Base-by-base conservation (phyloP, 2,888 invertebrate species). In the Pollenia amentaria region DNA sequence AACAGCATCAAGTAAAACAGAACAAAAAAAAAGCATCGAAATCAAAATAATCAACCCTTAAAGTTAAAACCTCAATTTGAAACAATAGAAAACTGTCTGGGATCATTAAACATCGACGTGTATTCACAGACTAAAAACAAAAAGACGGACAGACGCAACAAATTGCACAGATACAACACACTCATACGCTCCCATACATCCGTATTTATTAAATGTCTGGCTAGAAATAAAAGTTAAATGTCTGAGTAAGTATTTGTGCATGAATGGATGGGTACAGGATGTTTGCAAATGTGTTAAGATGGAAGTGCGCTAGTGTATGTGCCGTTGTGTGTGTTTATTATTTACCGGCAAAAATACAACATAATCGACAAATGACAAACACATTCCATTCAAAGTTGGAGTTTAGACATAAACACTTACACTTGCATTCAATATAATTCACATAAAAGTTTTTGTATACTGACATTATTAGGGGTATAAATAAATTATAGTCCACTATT, bases 1-100 rank as follows among this genome's bases (percentile, higher is more conserved):
- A 72, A 42, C 12, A 55, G n/a, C 69, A 60, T 14, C 11, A 48
- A 46, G 9, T n/a, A 18, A 7, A 65, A 75, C 12, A 65, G 7
- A 12, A 70, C 21, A 55, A 51, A 65, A 46, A 53, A 78, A 69
- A 64, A 75, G 46, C 60, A 42, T 62, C 29, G 7, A 40, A 79
- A 65, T 75, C 80, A 73, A 80, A 80, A 69, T 69, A 80, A 75
- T 89, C 91, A 91, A 91, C 90, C 89, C 90, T 88, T 82, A 60
- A 80, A 75, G 69, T 78, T 75, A 84, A 86, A 67, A 86, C 77
- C 79, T 85, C 79, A 76, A 85, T 77, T 51, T 78, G 79, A 85
- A 87, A 88, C 89, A 89, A 89, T 89, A 83, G 83, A 79, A 83
- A 79, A 79, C 75, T 79, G 86, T 86, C 76, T 84, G 84, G 80